Base-by-base conservation (phyloP, 1,140 invertebrate species). In the Acromyrmex echinatior region DNA sequence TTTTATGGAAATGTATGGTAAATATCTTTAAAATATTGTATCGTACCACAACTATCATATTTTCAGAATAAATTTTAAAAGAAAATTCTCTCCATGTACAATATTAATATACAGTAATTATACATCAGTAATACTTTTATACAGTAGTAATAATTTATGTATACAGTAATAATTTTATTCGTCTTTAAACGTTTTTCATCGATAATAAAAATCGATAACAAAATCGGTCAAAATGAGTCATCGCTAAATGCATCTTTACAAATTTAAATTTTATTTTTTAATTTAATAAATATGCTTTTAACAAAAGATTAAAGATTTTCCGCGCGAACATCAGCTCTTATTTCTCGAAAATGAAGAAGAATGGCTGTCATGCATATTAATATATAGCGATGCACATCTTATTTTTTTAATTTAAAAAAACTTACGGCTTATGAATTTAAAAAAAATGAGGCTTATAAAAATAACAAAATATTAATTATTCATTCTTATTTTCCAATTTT, bases 261-360 rank as follows among this genome's bases (percentile, higher is more conserved):
- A 16, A 62, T 16, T 62, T 56, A 18, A 56, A 56, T 51, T 51
- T 51, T 9, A 51, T 51, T 4, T 51, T 16, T 45, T 45, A 56
- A 56, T 56, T 51, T 51, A 56, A 28, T 31, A 10, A 31, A 49
- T 35, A 35, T 35, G 21, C 14, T 5, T 18, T 65, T 63, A 45
- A 45, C 39, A 45, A 45, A 45, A 45, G 9, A n/a, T 78, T 63
- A 9, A 45, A 53, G 0, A 7, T 5, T 3, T 68, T 9, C n/a
- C 5, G 2, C 7, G 14, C 3, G 35, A 25, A 21, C 3, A 58
- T 3, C 45, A 31, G 49, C 4, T 12, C 12, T 68, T 39, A 25
- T 16, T 53, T 68, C 49, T 68, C 56, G 56, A 16, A 68, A 80
- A 39, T 70, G 4, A 18, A 80, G 49, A 39, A 35, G 39, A 56